Evolutionary conservation across 2,888 invertebrate genomes (phyloP), one percentile per base, ranked within the genome.

Genomic region (Melipona beecheii): DNA sequence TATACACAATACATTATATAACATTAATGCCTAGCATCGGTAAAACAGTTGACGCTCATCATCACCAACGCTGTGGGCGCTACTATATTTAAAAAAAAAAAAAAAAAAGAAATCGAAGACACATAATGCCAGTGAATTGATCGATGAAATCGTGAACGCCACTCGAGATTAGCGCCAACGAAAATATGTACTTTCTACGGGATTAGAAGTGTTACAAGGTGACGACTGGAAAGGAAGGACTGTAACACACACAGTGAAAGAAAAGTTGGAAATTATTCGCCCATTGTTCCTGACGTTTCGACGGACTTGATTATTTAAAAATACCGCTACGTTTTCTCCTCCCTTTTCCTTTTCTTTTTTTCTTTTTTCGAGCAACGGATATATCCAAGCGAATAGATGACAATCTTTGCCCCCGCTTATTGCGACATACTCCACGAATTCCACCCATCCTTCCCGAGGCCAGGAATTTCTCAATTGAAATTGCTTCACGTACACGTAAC

Each of bases 391-490:
- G 31, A 58, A 75, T 58, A 36, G 36, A 31, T 4, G 9, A 24
- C n/a, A 19, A 31, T 15, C 31, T 58, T 5, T 50, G 24, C 19
- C 21, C 24, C 5, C 43, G 36, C 60, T 76, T 76, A 69, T 76
- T 62, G 52, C 76, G 31, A 60, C 50, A 62, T 62, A 76, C 69
- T 69, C 60, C 21, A 43, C 13, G 50, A 76, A 62, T 69, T 70
- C 62, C 69, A 27, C 56, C 6, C 43, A 9, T 5, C 36, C 60
- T 27, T 62, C 69, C 24, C 43, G 21, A 62, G 43, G 17, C 62
- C 21, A 36, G 62, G 60, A 76, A 70, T 76, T 76, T 76, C 69
- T 62, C 76, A 54, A 76, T 76, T 76, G 50, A 62, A 76, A 76
- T 76, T 43, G 60, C 36, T 69, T 31, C 69, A 19, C 11, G 68